Conservation (phyloP, 2,888 invertebrate genomes). For the Lagria hirta region DNA sequence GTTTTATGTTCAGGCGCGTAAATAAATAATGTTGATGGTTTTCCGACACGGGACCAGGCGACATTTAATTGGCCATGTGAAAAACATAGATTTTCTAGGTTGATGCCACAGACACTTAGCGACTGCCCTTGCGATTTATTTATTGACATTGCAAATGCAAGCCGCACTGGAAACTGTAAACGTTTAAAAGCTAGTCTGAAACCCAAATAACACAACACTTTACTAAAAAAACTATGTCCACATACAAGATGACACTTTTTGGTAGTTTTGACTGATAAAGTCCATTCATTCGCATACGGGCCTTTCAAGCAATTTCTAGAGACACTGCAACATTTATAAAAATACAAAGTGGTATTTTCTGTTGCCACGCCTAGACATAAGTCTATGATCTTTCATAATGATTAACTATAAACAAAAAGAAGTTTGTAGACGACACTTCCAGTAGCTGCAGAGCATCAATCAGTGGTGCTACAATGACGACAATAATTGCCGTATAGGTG, state of each 20-base stretch:
- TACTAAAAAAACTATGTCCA: not conserved
- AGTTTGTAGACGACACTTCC: slow-evolving; percentile 15
- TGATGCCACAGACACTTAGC: too few species aligned
- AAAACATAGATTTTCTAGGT: too few species aligned
- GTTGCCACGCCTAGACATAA: not conserved
- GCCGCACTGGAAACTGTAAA: too few species aligned
- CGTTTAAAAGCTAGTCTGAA: too few species aligned
- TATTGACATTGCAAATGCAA: too few species aligned
- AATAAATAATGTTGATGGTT: too few species aligned
- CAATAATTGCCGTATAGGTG: slow-evolving; percentile 42
- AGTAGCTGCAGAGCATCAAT: slow-evolving; percentile 38
- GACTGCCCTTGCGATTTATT: too few species aligned
- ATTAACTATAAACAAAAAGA: not conserved
- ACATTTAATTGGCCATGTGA: too few species aligned
- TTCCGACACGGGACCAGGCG: too few species aligned
- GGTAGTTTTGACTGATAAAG: not conserved
- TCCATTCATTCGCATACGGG: not conserved
- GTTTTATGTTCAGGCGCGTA: too few species aligned
- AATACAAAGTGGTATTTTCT: not conserved
- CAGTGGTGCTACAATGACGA: slow-evolving; percentile 42
- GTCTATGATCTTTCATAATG: not conserved
- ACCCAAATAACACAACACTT: not conserved
- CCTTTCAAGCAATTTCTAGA: not conserved
- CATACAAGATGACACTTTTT: not conserved
- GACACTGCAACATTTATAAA: not conserved